Evolutionary conservation across 1,140 invertebrate genomes (phyloP).

Genomic region (Ephestia elutella): DNA sequence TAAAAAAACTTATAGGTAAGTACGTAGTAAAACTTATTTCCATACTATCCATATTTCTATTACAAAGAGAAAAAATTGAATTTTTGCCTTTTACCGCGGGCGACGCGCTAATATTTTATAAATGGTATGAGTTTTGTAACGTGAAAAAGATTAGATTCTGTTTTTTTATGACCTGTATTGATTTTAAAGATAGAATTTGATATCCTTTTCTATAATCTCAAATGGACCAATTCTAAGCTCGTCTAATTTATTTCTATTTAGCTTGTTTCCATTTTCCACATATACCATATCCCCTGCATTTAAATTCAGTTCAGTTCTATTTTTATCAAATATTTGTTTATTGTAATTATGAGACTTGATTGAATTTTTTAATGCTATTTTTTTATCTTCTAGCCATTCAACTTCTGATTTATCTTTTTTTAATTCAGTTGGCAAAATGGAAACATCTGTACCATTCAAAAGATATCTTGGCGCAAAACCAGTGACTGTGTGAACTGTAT

Average conservation of each 20-base stretch:
- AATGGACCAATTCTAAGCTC: constrained; percentile 18
- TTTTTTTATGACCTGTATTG: constrained; percentile 28
- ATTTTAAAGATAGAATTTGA: constrained; percentile 34
- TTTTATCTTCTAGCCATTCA: too few species aligned
- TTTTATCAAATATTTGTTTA: neutral
- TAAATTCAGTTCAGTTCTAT: constrained; percentile 14
- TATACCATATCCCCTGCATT: constrained; percentile 21
- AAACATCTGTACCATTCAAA: constrained; percentile 21
- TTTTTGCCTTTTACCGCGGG: too few species aligned
- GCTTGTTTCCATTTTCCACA: constrained; percentile 22
- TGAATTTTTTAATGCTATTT: too few species aligned
- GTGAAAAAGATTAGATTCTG: constrained; percentile 31
- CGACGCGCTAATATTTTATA: too few species aligned
- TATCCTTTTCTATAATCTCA: constrained; percentile 23
- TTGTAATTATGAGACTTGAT: too few species aligned
- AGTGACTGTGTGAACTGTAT: constrained; percentile 45
- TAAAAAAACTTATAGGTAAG: too few species aligned
- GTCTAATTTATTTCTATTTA: constrained; percentile 30
- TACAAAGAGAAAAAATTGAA: too few species aligned
- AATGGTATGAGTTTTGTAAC: too few species aligned
- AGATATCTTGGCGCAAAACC: constrained; percentile 33
- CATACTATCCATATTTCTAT: too few species aligned
- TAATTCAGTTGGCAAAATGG: neutral
- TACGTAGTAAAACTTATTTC: too few species aligned
- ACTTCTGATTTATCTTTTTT: too few species aligned